These are phyloP conservation scores for Propithecus coquereli DNA, from an alignment of 2,113 vertebrate genomes.

Conservation along the genomic window DNA sequence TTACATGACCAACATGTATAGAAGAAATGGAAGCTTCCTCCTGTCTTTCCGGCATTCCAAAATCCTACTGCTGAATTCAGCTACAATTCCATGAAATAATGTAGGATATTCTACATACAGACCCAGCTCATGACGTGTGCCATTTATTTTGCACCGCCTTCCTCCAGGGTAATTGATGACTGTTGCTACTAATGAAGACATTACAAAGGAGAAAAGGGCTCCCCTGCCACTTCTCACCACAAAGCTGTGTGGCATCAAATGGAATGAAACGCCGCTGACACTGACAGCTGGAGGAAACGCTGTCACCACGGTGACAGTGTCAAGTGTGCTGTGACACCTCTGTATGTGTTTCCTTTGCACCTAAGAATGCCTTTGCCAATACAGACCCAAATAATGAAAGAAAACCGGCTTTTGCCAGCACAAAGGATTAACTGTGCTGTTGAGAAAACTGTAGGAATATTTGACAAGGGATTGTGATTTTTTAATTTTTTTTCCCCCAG, in stretches of 20 bases:
- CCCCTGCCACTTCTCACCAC: neutral
- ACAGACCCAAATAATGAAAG: neutral
- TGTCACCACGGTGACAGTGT: neutral
- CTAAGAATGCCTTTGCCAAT: constrained; percentile 33
- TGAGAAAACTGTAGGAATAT: constrained; percentile 19
- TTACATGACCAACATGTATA: neutral
- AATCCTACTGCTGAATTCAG: neutral
- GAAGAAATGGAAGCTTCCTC: neutral
- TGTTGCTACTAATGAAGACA: constrained; percentile 2
- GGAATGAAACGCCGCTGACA: constrained; percentile 41
- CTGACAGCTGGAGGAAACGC: constrained; percentile 60
- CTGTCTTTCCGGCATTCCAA: neutral
- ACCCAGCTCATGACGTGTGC: neutral
- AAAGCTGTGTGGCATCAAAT: constrained; percentile 13
- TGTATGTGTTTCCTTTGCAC: constrained; percentile 34
- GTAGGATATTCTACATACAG: neutral
- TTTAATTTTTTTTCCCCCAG: neutral
- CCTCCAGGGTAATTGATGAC: neutral
- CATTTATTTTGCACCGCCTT: neutral
- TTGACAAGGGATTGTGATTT: constrained; percentile 2
- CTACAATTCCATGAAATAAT: neutral
- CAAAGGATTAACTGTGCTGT: constrained; percentile 24
- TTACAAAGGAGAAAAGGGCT: constrained; percentile 27
- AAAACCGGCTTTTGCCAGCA: neutral
- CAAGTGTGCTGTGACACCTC: neutral